These are phyloP conservation scores for Temnothorax rugatulus DNA, from an alignment of 2,888 invertebrate species.

Conservation along the genomic window DNA sequence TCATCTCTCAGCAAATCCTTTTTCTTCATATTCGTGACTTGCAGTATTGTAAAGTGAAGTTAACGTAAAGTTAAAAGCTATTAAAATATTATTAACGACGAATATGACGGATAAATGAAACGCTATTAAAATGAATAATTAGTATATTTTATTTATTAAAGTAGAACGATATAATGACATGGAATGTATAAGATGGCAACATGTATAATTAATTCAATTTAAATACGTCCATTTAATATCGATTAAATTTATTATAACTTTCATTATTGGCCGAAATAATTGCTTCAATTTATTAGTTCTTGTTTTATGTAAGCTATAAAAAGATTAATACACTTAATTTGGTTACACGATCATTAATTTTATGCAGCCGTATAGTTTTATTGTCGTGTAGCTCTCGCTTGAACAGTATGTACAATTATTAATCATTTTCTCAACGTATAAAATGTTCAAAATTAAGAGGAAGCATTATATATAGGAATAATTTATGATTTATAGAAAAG, in stretches of 20 bases:
- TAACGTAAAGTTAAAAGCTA: neutral
- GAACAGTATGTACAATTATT: neutral
- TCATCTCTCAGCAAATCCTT: neutral
- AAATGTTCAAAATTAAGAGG: neutral
- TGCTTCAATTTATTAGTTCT: neutral
- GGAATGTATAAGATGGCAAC: neutral
- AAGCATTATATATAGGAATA: neutral
- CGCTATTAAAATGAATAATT: neutral
- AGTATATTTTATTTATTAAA: neutral
- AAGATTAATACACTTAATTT: conserved; percentile 4
- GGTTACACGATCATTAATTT: neutral
- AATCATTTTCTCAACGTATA: neutral
- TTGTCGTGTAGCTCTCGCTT: neutral
- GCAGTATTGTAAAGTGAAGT: neutral
- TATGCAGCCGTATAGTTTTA: neutral
- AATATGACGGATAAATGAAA: neutral
- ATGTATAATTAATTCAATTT: neutral
- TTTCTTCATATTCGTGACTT: neutral
- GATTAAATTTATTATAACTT: neutral
- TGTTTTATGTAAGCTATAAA: neutral
- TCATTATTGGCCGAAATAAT: neutral
- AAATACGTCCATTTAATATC: neutral
- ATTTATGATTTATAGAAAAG: neutral
- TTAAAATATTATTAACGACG: neutral
- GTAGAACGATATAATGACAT: neutral